A percentile compares a stretch with the other conserved stretches of the same genome.
phyloP scores from a whole-genome alignment of 2,113 vertebrate genomes.

The Speoplatyrhinus poulsoni region DNA sequence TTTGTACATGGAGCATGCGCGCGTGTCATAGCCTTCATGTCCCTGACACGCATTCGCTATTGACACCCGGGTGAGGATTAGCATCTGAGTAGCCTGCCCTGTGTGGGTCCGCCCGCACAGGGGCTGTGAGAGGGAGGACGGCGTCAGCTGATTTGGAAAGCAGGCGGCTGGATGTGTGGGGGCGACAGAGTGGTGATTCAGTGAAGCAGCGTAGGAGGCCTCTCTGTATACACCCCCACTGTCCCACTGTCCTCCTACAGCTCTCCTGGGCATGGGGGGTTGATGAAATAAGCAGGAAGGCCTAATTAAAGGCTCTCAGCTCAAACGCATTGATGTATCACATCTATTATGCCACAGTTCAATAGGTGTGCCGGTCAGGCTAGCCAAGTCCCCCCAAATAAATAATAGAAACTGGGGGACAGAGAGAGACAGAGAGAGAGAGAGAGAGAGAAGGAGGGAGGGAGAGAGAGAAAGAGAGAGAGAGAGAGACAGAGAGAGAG shows the following conservation, averaged over 20 bases:
- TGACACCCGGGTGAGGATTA: slow-evolving; percentile 75
- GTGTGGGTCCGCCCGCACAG: slow-evolving; percentile 48
- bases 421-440: slow-evolving; percentile 4
- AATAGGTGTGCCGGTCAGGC: slow-evolving; percentile 88
- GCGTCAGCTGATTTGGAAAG: slow-evolving; percentile 46
- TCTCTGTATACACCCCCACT: slow-evolving; percentile 61
- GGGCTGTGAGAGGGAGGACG: slow-evolving; percentile 9
- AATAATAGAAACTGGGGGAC: slow-evolving; percentile 80
- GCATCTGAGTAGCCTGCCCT: slow-evolving; percentile 76
- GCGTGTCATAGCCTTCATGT: slow-evolving; percentile 41
- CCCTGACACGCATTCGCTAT: slow-evolving; percentile 63
- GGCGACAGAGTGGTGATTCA: slow-evolving; percentile 77
- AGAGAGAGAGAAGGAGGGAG: slow-evolving; percentile 5
- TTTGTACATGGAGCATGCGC: slow-evolving; percentile 25
- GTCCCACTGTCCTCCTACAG: slow-evolving; percentile 63
- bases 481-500: background rate
- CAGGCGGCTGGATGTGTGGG: slow-evolving; percentile 52
- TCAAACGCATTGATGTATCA: slow-evolving; percentile 99
- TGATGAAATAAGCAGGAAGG: slow-evolving; percentile 96
- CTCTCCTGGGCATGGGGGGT: slow-evolving; percentile 82
- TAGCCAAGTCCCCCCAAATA: slow-evolving; percentile 90
- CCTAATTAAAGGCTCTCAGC: slow-evolving; percentile 99
- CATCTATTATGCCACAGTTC: slow-evolving; percentile 95
- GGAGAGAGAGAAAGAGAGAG: slow-evolving; percentile 25
- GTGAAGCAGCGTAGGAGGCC: slow-evolving; percentile 81